These are phyloP conservation scores for Clarias batrachus DNA, from an alignment of 2,113 vertebrate genomes.

Conservation along the genomic window DNA sequence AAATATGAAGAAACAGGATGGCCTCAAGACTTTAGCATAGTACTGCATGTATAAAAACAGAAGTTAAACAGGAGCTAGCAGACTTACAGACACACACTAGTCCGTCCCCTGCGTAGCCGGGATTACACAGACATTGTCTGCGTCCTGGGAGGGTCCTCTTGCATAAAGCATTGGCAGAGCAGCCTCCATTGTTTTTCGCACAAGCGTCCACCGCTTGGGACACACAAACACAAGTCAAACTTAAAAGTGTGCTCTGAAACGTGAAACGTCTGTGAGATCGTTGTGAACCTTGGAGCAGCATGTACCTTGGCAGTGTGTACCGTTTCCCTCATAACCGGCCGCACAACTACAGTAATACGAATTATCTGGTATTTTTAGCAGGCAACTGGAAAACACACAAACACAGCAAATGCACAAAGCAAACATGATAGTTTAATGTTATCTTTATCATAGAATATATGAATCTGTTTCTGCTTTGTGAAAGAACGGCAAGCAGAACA, in stretches of 20 bases:
- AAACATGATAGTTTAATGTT: not conserved
- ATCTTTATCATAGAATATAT: not conserved
- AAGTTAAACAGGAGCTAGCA: not conserved
- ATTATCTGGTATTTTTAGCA: slow-evolving; percentile 26
- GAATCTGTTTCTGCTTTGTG: not conserved
- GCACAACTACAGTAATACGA: slow-evolving; percentile 78
- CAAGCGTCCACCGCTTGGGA: slow-evolving; percentile 80
- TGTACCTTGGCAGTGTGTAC: slow-evolving; percentile 83
- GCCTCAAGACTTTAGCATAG: too few species aligned
- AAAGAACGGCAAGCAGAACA: too few species aligned
- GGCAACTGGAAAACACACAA: slow-evolving; percentile 37
- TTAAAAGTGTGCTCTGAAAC: not conserved
- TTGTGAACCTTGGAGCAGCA: not conserved
- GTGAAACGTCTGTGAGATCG: not conserved
- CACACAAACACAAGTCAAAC: not conserved
- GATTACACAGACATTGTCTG: slow-evolving; percentile 75
- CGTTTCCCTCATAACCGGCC: slow-evolving; percentile 86
- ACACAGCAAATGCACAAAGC: not conserved
- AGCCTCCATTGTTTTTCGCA: slow-evolving; percentile 76
- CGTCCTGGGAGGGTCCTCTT: slow-evolving; percentile 80
- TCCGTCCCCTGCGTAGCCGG: slow-evolving; percentile 82
- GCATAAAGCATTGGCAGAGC: slow-evolving; percentile 80
- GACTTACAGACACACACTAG: slow-evolving; percentile 72
- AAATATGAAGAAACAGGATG: too few species aligned
- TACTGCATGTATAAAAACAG: too few species aligned